Conservation (phyloP, 2,797 vertebrate species). For the Cirrhinus mrigala region DNA sequence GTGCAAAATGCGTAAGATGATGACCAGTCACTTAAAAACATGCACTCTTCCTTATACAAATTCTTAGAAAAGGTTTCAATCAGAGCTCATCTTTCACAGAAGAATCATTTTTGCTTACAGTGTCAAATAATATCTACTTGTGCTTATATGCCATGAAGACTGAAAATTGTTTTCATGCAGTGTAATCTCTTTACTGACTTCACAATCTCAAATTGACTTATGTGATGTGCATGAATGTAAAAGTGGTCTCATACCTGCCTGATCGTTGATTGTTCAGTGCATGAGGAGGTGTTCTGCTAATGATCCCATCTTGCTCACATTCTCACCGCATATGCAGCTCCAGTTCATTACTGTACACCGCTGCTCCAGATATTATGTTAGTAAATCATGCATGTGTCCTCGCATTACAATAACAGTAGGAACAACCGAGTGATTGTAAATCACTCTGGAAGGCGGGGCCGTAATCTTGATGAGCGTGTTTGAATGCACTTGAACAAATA, state of each 20-base stretch:
- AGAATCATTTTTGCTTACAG: background rate
- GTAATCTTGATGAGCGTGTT: background rate
- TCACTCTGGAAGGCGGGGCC: background rate
- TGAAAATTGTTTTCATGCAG: background rate
- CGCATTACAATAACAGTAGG: slow-evolving; percentile 12
- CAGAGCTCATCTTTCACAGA: background rate
- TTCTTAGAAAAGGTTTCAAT: background rate
- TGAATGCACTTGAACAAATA: slow-evolving; percentile 2
- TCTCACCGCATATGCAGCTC: slow-evolving; percentile 23
- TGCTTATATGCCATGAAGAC: background rate
- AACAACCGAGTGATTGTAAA: background rate
- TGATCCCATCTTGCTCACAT: background rate
- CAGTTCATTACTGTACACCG: background rate
- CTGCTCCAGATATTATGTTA: slow-evolving; percentile 16
- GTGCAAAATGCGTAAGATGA: too few species aligned
- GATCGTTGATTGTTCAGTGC: background rate
- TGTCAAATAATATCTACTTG: background rate
- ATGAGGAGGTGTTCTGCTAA: slow-evolving; percentile 19
- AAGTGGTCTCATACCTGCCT: background rate
- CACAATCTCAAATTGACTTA: background rate
- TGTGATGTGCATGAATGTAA: background rate
- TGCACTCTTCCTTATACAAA: background rate
- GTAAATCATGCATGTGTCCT: slow-evolving; percentile 30
- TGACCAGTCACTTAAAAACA: background rate
- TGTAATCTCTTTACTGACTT: background rate